A percentile compares a stretch with the other conserved stretches of the same genome.
These are phyloP conservation scores for Tachuris rubrigastra DNA, from an alignment of 2,113 vertebrate genomes.

Conservation along the genomic window DNA sequence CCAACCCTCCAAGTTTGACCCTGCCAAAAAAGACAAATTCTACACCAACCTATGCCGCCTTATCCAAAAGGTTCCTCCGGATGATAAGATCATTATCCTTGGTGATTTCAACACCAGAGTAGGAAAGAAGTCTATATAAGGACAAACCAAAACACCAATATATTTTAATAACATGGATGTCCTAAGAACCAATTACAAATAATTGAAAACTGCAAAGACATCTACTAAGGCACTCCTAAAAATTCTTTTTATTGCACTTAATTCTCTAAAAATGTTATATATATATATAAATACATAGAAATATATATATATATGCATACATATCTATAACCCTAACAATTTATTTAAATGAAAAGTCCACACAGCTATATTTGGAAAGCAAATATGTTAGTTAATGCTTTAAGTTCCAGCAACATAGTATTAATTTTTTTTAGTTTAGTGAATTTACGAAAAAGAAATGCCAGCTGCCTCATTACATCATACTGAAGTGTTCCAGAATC, in stretches of 20 bases:
- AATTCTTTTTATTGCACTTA: background rate
- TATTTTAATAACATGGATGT: background rate
- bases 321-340: background rate
- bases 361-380: background rate
- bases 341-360: background rate
- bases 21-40: too few relatives aligned
- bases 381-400: background rate
- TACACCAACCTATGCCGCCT: too few relatives aligned
- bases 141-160: slow-evolving; percentile 22
- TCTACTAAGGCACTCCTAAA: background rate
- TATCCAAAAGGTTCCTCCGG: too few relatives aligned
- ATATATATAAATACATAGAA: background rate
- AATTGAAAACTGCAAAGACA: slow-evolving; percentile 28
- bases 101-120: too few relatives aligned
- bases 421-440: slow-evolving; percentile 1
- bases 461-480: slow-evolving; percentile 51
- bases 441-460: slow-evolving; percentile 33
- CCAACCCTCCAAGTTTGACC: too few relatives aligned
- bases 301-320: background rate
- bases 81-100: too few relatives aligned
- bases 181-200: slow-evolving; percentile 20
- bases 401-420: background rate
- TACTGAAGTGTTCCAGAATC: slow-evolving; percentile 15
- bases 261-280: background rate
- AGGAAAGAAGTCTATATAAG: too few relatives aligned